These are phyloP conservation scores for Whitmania pigra DNA, from an alignment of 1,140 invertebrate species.

Conservation along the genomic window DNA sequence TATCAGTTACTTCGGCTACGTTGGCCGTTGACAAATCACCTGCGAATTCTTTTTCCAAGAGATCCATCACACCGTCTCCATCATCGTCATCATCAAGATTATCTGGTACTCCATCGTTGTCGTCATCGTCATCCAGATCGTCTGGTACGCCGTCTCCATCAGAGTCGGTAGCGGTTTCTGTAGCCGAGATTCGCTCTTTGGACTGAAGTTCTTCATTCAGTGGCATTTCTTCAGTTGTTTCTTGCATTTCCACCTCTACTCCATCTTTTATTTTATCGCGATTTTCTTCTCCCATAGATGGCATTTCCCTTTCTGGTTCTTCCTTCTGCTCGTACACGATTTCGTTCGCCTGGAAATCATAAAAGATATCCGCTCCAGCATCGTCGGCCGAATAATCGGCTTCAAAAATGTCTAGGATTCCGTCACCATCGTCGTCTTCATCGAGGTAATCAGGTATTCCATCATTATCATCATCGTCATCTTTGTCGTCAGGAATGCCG, in stretches of 20 bases:
- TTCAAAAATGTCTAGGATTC: conserved; percentile 24
- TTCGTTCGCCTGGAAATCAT: no score
- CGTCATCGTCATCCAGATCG: conserved; percentile 12
- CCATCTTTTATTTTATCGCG: conserved; percentile 23
- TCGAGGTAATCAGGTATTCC: conserved; percentile 24
- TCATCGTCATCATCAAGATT: conserved; percentile 18
- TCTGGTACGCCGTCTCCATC: neutral
- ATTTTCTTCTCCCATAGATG: conserved; percentile 13
- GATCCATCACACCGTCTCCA: conserved; percentile 12
- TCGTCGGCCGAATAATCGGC: conserved; percentile 7
- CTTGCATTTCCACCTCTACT: conserved; percentile 17
- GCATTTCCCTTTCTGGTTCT: no score
- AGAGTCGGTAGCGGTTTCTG: neutral
- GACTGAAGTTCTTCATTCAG: neutral
- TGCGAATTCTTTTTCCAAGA: neutral
- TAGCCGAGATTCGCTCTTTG: neutral
- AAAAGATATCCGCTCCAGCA: neutral
- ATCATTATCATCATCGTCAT: conserved; percentile 27
- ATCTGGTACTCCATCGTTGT: conserved; percentile 18
- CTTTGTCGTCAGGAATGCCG: conserved; percentile 25
- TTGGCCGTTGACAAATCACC: neutral
- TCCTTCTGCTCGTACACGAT: no score
- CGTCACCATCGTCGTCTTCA: conserved; percentile 26
- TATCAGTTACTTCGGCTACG: no score
- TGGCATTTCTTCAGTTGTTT: neutral